These are phyloP conservation scores for Eriocheir sinensis DNA, from an alignment of 1,140 invertebrate genomes.

Conservation along the genomic window DNA sequence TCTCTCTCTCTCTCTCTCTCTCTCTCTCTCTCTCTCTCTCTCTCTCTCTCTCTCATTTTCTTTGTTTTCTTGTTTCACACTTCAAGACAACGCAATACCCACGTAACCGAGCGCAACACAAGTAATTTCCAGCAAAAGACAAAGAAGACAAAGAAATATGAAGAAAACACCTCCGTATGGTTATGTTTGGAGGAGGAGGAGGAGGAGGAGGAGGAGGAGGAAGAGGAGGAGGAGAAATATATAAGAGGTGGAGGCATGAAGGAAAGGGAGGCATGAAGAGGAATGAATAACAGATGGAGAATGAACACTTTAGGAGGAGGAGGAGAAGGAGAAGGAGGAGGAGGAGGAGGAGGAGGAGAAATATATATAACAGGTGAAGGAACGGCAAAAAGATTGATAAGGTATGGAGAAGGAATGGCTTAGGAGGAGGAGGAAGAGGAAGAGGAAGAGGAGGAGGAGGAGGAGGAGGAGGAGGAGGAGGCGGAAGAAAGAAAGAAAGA, in stretches of 20 bases:
- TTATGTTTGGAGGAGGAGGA: not conserved
- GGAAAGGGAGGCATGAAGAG: too few relatives aligned
- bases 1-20: too few relatives aligned
- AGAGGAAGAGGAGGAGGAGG: not conserved
- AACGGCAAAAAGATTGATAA: not conserved
- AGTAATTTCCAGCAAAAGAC: not conserved
- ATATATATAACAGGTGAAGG: too few relatives aligned
- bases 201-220: not conserved
- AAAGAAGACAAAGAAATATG: not conserved
- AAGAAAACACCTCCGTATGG: not conserved
- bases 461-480: not conserved
- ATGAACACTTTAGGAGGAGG: not conserved
- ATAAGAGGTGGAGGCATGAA: too few relatives aligned
- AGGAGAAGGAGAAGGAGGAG: not conserved
- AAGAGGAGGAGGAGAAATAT: too few relatives aligned
- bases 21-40: not conserved
- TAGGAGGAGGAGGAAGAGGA: not conserved
- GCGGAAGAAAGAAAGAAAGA: not conserved
- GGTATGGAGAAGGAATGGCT: not conserved
- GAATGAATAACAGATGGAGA: too few relatives aligned
- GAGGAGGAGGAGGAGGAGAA: not conserved
- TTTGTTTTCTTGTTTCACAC: not conserved
- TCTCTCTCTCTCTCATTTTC: not conserved
- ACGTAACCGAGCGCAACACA: not conserved
- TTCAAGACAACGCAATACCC: not conserved